Evolutionary conservation across 2,113 vertebrate species (phyloP).

Genomic region (Heloderma charlesbogerti): DNA sequence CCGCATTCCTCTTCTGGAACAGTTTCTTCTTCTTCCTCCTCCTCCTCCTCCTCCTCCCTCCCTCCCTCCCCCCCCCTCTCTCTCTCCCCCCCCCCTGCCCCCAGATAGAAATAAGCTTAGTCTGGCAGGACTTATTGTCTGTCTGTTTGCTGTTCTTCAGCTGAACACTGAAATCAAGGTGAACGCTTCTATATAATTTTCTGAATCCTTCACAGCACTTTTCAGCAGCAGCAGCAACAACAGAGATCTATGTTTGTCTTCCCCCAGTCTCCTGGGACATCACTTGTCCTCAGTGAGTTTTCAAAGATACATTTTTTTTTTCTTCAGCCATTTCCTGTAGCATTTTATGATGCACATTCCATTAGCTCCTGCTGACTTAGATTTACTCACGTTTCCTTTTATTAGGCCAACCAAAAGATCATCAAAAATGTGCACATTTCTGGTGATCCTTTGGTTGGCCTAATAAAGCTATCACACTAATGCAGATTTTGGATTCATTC

Average conservation of each 20-base stretch:
- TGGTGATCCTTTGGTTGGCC: too few species aligned
- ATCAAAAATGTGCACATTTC: too few species aligned
- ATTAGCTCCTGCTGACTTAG: not conserved
- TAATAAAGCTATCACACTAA: too few species aligned
- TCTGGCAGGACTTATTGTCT: not conserved
- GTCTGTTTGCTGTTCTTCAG: not conserved
- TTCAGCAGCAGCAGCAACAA: not conserved
- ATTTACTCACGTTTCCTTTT: not conserved
- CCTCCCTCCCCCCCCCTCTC: too few species aligned
- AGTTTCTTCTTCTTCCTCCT: not conserved
- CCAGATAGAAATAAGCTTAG: not conserved
- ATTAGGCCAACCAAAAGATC: too few species aligned
- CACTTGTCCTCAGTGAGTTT: not conserved
- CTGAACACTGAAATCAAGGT: constrained; percentile 3
- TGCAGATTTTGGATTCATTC: too few species aligned
- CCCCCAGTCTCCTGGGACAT: not conserved
- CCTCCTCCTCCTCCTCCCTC: too few species aligned
- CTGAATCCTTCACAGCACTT: not conserved
- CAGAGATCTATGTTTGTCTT: not conserved
- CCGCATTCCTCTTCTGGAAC: too few species aligned
- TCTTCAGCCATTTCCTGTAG: not conserved
- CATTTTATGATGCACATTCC: not conserved
- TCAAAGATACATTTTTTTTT: not conserved
- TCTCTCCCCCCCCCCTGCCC: not conserved
- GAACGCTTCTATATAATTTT: not conserved